Percentiles rank a stretch among this genome's conserved stretches.
Evolutionary conservation across 2,113 vertebrate genomes (phyloP).

Genomic region (Callipepla squamata): DNA sequence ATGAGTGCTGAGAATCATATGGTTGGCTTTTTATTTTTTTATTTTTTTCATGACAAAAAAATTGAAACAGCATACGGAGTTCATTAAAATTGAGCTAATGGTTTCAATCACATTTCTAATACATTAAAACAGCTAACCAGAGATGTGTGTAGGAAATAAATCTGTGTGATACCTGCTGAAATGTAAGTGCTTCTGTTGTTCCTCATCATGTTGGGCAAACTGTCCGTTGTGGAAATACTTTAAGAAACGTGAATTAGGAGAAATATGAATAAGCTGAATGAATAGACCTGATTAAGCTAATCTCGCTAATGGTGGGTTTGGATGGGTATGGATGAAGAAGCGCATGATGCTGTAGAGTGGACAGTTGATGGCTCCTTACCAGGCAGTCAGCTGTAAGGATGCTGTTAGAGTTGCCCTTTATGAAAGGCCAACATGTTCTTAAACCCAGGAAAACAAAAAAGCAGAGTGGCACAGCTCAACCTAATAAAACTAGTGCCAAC

Average conservation of each 20-base stretch:
- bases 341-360: neutral
- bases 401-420: neutral
- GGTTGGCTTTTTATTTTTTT: neutral
- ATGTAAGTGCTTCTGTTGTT: neutral
- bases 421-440: neutral
- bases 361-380: neutral
- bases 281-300: neutral
- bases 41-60: conserved; percentile 18
- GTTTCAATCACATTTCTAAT: conserved; percentile 74
- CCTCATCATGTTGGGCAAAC: neutral
- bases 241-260: neutral
- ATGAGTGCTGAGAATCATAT: neutral
- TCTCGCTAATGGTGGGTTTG: neutral
- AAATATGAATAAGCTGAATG: neutral
- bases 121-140: conserved; percentile 24
- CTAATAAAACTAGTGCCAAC: neutral
- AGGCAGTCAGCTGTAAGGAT: neutral
- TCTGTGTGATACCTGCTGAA: conserved; percentile 10
- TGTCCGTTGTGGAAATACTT: conserved; percentile 13
- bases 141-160: neutral
- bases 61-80: conserved; percentile 62
- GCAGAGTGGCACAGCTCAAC: neutral
- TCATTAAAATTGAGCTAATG: conserved; percentile 75
- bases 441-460: neutral
- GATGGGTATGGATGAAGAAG: neutral